Conservation (phyloP, 2,888 invertebrate species). For the Mellilla xanthometata region DNA sequence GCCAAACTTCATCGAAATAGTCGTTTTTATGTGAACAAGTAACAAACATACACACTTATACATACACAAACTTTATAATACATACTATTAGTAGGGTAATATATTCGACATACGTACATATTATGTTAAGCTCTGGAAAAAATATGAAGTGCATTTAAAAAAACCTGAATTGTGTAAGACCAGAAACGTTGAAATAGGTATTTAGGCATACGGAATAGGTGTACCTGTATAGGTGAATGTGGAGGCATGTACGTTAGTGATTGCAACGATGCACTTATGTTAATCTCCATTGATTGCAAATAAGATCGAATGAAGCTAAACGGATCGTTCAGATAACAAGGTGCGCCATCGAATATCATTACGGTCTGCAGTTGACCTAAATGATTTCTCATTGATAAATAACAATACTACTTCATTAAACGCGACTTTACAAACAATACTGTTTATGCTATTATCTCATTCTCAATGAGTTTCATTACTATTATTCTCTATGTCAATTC, state of each 20-base stretch:
- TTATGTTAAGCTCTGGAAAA: too few relatives aligned
- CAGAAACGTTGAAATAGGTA: too few relatives aligned
- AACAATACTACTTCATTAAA: constrained; percentile 20
- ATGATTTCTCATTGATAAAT: constrained; percentile 37
- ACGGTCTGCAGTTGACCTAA: constrained; percentile 30
- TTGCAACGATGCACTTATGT: constrained; percentile 58
- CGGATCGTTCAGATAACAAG: constrained; percentile 19
- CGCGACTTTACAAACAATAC: constrained; percentile 28
- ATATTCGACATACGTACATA: too few relatives aligned
- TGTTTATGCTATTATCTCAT: constrained; percentile 24
- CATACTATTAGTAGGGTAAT: too few relatives aligned
- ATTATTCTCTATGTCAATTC: too few relatives aligned
- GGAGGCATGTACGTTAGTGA: not conserved
- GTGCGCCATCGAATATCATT: constrained; percentile 22
- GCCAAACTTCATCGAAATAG: too few relatives aligned
- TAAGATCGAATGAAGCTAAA: constrained; percentile 52
- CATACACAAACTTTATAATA: too few relatives aligned
- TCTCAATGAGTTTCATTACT: constrained; percentile 13
- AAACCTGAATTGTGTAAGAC: too few relatives aligned
- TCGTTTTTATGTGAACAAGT: too few relatives aligned
- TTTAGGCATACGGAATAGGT: too few relatives aligned
- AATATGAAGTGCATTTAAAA: too few relatives aligned
- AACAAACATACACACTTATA: too few relatives aligned
- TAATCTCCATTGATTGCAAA: constrained; percentile 77
- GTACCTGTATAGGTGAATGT: not conserved